Conservation (phyloP, 2,113 vertebrate species). For the Pao palembangensis region DNA sequence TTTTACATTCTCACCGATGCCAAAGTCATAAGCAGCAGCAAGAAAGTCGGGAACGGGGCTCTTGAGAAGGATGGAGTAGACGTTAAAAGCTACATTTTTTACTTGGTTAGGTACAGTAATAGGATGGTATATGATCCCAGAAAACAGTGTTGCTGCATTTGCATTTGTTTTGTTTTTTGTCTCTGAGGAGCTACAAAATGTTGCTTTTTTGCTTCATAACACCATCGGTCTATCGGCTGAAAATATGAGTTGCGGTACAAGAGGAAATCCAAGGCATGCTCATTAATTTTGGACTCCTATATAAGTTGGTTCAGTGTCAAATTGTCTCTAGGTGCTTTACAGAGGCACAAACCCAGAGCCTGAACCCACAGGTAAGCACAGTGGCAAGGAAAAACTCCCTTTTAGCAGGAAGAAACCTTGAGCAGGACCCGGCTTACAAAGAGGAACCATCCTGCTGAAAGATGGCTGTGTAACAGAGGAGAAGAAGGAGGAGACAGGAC, state of each 20-base stretch:
- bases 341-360: no score
- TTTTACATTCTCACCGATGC: constrained; percentile 39
- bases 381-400: no score
- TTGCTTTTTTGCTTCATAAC: background rate
- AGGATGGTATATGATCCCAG: background rate
- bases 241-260: background rate
- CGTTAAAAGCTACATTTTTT: background rate
- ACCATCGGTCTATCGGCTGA: background rate
- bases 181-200: background rate
- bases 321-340: no score
- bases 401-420: no score
- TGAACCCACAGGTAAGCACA: no score
- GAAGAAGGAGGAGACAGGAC: no score
- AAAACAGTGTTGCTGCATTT: background rate
- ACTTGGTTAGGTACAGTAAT: background rate
- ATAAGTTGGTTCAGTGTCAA: no score
- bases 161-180: background rate
- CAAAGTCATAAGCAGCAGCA: background rate
- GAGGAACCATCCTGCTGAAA: no score
- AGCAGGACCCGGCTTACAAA: no score
- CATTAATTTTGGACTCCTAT: background rate
- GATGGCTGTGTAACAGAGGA: no score
- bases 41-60: constrained; percentile 6
- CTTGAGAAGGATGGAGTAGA: constrained; percentile 4
- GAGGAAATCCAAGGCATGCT: background rate